Evolutionary conservation across 2,888 invertebrate genomes (phyloP).

Genomic region (Platycheirus rosarum): DNA sequence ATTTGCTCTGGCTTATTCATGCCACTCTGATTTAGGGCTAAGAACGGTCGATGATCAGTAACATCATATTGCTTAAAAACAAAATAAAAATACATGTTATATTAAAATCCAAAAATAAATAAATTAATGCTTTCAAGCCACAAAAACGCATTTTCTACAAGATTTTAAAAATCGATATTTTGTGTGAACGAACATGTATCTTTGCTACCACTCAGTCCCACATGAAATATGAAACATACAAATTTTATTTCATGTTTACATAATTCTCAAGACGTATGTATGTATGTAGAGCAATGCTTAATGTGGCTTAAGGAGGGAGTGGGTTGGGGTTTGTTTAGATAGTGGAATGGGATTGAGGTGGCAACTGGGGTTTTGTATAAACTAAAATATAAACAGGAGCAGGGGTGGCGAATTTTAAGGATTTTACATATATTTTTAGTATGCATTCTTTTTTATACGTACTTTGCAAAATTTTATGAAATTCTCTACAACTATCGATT

Average conservation of each 20-base stretch:
- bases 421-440: slow-evolving; percentile 58
- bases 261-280: slow-evolving; percentile 66
- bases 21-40: slow-evolving; percentile 82
- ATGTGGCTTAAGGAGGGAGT: slow-evolving; percentile 47
- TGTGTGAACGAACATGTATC: slow-evolving; percentile 66
- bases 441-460: slow-evolving; percentile 74
- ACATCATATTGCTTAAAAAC: slow-evolving; percentile 80
- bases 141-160: slow-evolving; percentile 62
- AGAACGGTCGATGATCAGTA: slow-evolving; percentile 82
- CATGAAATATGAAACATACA: slow-evolving; percentile 71
- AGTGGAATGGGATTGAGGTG: neutral
- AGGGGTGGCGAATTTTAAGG: slow-evolving; percentile 53
- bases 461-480: slow-evolving; percentile 82
- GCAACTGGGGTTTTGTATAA: slow-evolving; percentile 13
- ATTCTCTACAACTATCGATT: slow-evolving; percentile 82
- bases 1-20: slow-evolving; percentile 82
- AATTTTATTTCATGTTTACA: slow-evolving; percentile 68
- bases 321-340: slow-evolving; percentile 24
- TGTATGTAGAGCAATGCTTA: slow-evolving; percentile 54
- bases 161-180: slow-evolving; percentile 71
- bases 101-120: slow-evolving; percentile 1
- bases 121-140: slow-evolving; percentile 21
- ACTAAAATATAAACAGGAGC: slow-evolving; percentile 17
- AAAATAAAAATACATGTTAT: slow-evolving; percentile 12
- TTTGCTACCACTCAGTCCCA: slow-evolving; percentile 45